Conservation (phyloP, 2,113 vertebrate genomes). For the Gopherus flavomarginatus region DNA sequence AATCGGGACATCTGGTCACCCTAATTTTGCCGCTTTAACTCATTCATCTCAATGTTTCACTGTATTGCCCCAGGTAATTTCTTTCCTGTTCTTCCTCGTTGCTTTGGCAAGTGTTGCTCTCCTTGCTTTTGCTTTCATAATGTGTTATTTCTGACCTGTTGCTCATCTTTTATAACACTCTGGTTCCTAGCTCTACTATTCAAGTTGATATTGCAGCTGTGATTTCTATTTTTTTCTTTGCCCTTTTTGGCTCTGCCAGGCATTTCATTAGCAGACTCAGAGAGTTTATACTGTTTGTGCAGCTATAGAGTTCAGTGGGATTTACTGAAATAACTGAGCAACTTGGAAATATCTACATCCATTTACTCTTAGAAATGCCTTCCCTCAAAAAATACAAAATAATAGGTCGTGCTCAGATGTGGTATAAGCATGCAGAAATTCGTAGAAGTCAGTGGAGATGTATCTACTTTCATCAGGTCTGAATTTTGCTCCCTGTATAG, state of each 20-base stretch:
- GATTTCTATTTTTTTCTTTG: slow-evolving; percentile 75
- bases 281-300: slow-evolving; percentile 64
- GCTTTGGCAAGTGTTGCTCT: slow-evolving; percentile 29
- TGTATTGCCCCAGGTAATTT: background rate
- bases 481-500: rapidly evolving
- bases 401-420: slow-evolving; percentile 18
- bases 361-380: slow-evolving; percentile 56
- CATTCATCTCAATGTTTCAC: background rate
- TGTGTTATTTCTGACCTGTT: slow-evolving; percentile 72
- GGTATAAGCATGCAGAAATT: rapidly evolving
- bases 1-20: too few species aligned
- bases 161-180: slow-evolving; percentile 72
- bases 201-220: slow-evolving; percentile 75
- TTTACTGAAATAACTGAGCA: slow-evolving; percentile 63
- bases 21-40: background rate
- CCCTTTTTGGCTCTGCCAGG: slow-evolving; percentile 75
- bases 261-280: slow-evolving; percentile 70
- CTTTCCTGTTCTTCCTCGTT: background rate
- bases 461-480: background rate
- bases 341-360: slow-evolving; percentile 60
- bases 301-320: slow-evolving; percentile 56
- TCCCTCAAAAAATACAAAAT: background rate
- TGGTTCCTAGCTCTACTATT: slow-evolving; percentile 45
- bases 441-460: background rate
- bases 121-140: slow-evolving; percentile 48